phyloP scores from a whole-genome alignment of 2,797 vertebrate species.

The Melanotaenia pygmaea region DNA sequence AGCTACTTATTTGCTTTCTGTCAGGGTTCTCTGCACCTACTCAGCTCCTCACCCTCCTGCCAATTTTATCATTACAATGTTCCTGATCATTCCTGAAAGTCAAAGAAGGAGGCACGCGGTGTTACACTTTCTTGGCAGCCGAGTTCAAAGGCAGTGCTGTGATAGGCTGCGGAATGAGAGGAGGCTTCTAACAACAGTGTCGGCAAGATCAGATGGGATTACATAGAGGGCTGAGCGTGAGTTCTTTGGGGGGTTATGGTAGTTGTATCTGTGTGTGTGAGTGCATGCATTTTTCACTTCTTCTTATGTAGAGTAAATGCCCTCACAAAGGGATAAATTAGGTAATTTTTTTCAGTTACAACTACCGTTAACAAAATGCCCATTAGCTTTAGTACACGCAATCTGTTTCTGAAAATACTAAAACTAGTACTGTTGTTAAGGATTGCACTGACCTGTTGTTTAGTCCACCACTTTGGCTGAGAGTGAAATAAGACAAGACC shows the following conservation, averaged over 20 bases:
- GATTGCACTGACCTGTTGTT: neutral
- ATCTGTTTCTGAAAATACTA: neutral
- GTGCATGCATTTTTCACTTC: constrained; percentile 23
- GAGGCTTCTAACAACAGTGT: constrained; percentile 69
- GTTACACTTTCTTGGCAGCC: constrained; percentile 77
- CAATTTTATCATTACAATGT: constrained; percentile 79
- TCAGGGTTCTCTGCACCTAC: constrained; percentile 58
- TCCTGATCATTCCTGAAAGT: constrained; percentile 77
- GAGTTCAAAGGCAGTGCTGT: constrained; percentile 76
- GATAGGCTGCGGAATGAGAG: constrained; percentile 63
- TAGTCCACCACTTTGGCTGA: neutral
- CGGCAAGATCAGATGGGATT: constrained; percentile 72
- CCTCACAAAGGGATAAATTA: neutral
- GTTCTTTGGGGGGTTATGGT: constrained; percentile 40
- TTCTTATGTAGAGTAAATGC: constrained; percentile 13
- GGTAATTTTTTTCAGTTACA: constrained; percentile 3
- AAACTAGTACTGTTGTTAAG: neutral
- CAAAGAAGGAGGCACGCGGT: constrained; percentile 60
- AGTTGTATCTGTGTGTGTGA: constrained; percentile 12
- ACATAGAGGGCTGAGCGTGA: constrained; percentile 53
- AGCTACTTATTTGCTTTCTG: constrained; percentile 61
- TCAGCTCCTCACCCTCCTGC: constrained; percentile 56
- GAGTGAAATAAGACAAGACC: neutral
- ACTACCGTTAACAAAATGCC: neutral
- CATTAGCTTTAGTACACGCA: neutral